Evolutionary conservation across 2,113 vertebrate genomes (phyloP).

Genomic region (Leucopsar rothschildi): DNA sequence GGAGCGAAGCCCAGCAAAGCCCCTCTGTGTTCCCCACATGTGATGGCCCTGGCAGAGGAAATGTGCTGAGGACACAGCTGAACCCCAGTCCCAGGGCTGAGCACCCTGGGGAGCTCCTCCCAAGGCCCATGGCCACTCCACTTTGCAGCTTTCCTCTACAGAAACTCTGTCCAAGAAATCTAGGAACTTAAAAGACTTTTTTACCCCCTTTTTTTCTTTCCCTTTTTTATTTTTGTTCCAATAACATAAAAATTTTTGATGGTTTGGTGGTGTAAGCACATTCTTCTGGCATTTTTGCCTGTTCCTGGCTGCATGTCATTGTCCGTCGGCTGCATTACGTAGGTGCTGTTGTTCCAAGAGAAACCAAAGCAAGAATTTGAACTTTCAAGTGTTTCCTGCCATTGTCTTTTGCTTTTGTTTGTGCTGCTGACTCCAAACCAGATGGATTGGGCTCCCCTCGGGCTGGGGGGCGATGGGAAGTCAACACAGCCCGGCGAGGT

Average conservation of each 20-base stretch:
- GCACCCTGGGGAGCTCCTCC: neutral
- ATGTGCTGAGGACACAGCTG: accelerated
- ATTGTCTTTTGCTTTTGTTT: constrained; percentile 70
- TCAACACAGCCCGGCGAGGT: neutral
- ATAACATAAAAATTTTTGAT: neutral
- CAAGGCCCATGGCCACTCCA: accelerated
- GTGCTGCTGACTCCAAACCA: constrained; percentile 63
- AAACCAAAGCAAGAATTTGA: constrained; percentile 65
- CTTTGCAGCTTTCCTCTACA: neutral
- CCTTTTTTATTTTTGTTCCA: constrained; percentile 34
- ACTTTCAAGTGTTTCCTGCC: constrained; percentile 70
- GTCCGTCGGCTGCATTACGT: neutral
- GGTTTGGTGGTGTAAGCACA: neutral
- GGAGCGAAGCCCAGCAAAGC: accelerated
- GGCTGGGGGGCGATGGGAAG: constrained; percentile 17
- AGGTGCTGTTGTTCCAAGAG: constrained; percentile 33
- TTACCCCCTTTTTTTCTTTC: neutral
- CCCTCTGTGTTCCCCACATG: accelerated
- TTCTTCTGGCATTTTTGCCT: constrained; percentile 14
- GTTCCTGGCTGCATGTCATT: neutral
- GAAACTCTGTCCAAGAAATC: neutral
- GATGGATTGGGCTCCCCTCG: constrained; percentile 47
- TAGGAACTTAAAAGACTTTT: neutral
- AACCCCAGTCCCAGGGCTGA: accelerated
- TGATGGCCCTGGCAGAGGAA: neutral